A percentile compares a stretch with the other conserved stretches of the same genome.
Evolutionary conservation across 2,797 vertebrate genomes (phyloP).

Genomic region (Sylvia borin): DNA sequence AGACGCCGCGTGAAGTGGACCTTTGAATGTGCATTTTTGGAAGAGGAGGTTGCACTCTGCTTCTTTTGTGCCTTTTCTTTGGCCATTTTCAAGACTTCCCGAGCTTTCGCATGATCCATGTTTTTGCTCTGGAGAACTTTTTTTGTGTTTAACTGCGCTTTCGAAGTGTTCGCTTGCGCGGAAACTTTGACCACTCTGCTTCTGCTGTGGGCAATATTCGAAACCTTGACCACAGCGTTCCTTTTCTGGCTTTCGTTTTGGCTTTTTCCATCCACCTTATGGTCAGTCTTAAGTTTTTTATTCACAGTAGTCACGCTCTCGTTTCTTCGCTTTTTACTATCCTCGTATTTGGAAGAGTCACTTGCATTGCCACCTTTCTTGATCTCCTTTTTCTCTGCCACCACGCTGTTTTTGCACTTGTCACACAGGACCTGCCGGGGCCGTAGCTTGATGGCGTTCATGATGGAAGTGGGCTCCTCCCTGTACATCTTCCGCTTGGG

Average conservation of each 20-base stretch:
- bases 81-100: constrained; percentile 89
- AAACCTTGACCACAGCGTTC: constrained; percentile 83
- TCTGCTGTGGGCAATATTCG: constrained; percentile 79
- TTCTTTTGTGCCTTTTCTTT: constrained; percentile 88
- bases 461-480: constrained; percentile 96
- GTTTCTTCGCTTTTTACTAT: constrained; percentile 85
- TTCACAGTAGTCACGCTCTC: constrained; percentile 80
- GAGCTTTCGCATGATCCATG: constrained; percentile 88
- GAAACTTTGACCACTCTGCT: constrained; percentile 81
- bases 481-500: constrained; percentile 94
- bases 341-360: constrained; percentile 84
- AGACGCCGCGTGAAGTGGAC: constrained; percentile 94
- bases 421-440: constrained; percentile 97
- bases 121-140: constrained; percentile 92
- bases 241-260: constrained; percentile 82
- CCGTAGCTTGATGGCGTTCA: constrained; percentile 96
- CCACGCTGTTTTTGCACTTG: constrained; percentile 93
- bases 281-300: constrained; percentile 90
- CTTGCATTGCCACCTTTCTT: constrained; percentile 83
- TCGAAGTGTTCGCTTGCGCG: constrained; percentile 78
- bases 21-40: constrained; percentile 88
- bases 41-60: constrained; percentile 82
- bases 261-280: constrained; percentile 85
- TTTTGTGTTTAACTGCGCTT: constrained; percentile 88
- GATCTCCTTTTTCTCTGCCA: constrained; percentile 85